Evolutionary conservation across 2,113 vertebrate species (phyloP).

Genomic region (Neogale vison): DNA sequence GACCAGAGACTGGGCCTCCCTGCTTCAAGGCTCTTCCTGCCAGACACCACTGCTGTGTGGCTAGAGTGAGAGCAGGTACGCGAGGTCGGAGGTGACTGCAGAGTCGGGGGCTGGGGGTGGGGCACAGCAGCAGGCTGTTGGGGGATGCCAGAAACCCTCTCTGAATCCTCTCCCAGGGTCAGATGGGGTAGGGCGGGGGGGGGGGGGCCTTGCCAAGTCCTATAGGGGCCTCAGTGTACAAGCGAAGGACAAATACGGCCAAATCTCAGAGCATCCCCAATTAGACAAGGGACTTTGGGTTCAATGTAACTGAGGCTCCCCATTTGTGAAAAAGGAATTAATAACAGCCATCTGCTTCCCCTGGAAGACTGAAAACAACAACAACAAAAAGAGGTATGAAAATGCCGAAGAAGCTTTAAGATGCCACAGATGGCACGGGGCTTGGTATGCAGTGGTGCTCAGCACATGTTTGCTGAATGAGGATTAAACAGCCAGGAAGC

Average conservation of each 20-base stretch:
- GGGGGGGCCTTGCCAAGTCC: rapidly evolving
- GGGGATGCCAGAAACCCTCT: neutral
- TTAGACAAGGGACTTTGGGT: neutral
- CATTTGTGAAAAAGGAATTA: neutral
- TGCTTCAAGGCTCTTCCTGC: neutral
- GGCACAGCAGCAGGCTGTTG: neutral
- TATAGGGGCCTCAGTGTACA: neutral
- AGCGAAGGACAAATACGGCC: neutral
- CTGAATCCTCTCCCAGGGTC: neutral
- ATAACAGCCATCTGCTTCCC: neutral
- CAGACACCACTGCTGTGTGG: neutral
- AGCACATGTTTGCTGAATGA: neutral
- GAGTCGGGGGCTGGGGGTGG: rapidly evolving
- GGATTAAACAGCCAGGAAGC: neutral
- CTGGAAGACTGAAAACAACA: neutral
- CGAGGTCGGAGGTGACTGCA: neutral
- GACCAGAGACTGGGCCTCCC: neutral
- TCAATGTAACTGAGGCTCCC: neutral
- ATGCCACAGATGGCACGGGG: neutral
- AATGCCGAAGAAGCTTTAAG: neutral
- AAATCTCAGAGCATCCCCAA: neutral
- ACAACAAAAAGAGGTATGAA: neutral
- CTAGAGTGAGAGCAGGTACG: neutral
- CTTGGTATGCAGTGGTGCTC: rapidly evolving
- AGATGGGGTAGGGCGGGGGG: rapidly evolving